Percentiles rank a stretch among this genome's conserved stretches.
phyloP scores from a whole-genome alignment of 2,888 invertebrate species.

The Podabrus alpinus region DNA sequence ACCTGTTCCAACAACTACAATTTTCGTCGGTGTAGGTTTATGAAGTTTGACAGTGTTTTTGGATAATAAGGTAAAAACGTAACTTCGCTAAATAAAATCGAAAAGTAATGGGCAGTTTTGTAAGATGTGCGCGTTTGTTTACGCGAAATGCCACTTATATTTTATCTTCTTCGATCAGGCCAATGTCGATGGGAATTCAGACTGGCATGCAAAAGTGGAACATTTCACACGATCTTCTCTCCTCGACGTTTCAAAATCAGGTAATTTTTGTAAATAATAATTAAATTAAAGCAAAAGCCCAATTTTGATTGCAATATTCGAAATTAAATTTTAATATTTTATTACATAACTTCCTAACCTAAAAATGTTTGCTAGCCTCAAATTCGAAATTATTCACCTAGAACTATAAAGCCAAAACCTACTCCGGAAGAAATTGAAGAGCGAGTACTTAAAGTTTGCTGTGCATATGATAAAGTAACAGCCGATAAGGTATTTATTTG shows the following conservation, averaged over 20 bases:
- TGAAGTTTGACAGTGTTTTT: background rate
- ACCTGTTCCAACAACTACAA: no score
- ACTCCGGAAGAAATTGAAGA: constrained; percentile 71
- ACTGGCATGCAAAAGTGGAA: background rate
- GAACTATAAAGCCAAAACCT: constrained; percentile 57
- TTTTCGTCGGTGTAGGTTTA: background rate
- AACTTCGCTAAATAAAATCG: background rate
- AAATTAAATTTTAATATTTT: background rate
- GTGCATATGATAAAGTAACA: constrained; percentile 87
- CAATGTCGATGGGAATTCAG: background rate
- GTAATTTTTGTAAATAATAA: background rate
- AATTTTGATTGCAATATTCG: background rate
- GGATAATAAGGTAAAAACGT: background rate
- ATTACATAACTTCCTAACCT: constrained; percentile 31
- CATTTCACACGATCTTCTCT: background rate
- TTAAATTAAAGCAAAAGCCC: background rate
- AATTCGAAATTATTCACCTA: constrained; percentile 47
- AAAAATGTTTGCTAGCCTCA: constrained; percentile 32
- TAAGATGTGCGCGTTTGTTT: no score
- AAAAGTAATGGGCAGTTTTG: no score
- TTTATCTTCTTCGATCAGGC: background rate
- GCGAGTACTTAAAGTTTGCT: constrained; percentile 85
- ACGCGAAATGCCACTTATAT: background rate
- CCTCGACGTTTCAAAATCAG: background rate
- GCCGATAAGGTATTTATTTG: constrained; percentile 75